Evolutionary conservation across 2,888 invertebrate species (phyloP), one percentile per base, ranked within the genome.

Genomic region (Cabera pusaria): DNA sequence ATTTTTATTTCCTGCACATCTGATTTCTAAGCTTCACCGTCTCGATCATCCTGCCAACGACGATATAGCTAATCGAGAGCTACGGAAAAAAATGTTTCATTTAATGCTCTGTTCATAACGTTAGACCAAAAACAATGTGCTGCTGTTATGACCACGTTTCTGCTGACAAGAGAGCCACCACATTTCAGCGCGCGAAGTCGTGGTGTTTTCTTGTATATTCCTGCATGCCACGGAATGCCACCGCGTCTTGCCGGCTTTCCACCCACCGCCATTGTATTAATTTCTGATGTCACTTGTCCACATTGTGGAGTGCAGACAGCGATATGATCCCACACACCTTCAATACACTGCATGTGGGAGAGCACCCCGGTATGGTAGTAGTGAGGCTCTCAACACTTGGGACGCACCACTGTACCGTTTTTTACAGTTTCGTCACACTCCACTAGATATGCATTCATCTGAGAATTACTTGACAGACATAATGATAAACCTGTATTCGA

Each of bases 211-310:
- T 65, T 62, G 55, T 90, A 92, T 2, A 92, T 69, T 0, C 86
- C 88, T 0, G 84, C 83, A 49, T 91, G 90, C 92, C 91, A 92
- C 0, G 92, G 91, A 25, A 87, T 59, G 40, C 75, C 69, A 1
- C 76, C 81, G 1, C 64, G 56, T 12, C 69, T 48, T 0, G 69
- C 72, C 1, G 55, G 45, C 50, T 60, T 59, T 0, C 88, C 56
- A 3, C 80, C 87, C 2, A 79, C 64, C n/a, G 89, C 60, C 32
- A 90, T 56, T 6, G 74, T 63, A 1, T 59, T 56, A 0, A 67
- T 77, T 0, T 42, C 42, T 0, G 76, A 33, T 1, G 53, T 48
- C 3, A 56, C 35, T 4, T 28, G 26, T 0, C 56, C 56, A 6
- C 56, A 57, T 46, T 56, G 44, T 0, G 38, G 34, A 5, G 44